A percentile compares a stretch with the other conserved stretches of the same genome.
These are phyloP conservation scores for Hemitrygon akajei DNA, from an alignment of 2,797 vertebrate genomes.

Conservation along the genomic window DNA sequence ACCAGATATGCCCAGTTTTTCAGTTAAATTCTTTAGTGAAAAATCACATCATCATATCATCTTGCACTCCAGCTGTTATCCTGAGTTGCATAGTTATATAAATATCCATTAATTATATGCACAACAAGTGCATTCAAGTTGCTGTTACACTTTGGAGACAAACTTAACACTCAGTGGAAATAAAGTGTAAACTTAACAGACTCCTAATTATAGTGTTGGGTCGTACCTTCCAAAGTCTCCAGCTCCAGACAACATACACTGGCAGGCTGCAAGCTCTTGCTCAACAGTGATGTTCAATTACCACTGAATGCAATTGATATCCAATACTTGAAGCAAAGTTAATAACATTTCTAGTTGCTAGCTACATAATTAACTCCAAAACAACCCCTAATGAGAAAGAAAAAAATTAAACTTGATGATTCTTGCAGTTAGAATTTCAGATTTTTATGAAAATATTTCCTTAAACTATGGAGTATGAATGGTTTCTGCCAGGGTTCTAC, in stretches of 20 bases:
- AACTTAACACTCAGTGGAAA: neutral
- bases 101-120: neutral
- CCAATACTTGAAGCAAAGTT: too few relatives aligned
- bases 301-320: too few relatives aligned
- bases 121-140: neutral
- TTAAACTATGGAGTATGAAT: neutral
- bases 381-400: neutral
- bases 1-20: neutral
- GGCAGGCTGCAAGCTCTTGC: too few relatives aligned
- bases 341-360: neutral
- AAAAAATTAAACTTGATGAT: neutral
- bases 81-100: neutral
- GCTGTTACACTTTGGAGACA: neutral
- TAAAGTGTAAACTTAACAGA: neutral
- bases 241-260: too few relatives aligned
- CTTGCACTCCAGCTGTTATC: neutral
- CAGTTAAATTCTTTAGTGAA: slow-evolving; percentile 8
- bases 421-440: neutral
- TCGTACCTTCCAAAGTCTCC: neutral
- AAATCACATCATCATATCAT: slow-evolving; percentile 22
- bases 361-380: neutral
- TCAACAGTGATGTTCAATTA: too few relatives aligned
- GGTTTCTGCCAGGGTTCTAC: neutral
- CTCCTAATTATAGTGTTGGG: neutral
- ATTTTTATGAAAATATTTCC: neutral